A percentile compares a stretch with the other conserved stretches of the same genome.
Conservation (phyloP, 2,888 invertebrate species). For the Nemotelus nigrinus region DNA sequence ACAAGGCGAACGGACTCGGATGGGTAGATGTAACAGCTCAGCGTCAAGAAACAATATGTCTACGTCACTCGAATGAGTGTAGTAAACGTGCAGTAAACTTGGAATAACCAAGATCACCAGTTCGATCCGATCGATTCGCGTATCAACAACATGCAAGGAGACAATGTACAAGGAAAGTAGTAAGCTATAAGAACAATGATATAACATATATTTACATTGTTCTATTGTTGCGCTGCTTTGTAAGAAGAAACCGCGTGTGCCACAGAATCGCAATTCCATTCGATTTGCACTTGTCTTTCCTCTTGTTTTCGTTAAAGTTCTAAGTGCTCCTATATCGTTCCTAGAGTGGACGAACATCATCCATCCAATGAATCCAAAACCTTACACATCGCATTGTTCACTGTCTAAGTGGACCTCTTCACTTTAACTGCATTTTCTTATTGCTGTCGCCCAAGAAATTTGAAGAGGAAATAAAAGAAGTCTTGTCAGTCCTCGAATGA, state of each 20-base stretch:
- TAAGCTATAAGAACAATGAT: slow-evolving; percentile 35
- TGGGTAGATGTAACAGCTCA: too few species aligned
- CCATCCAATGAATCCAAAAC: neutral
- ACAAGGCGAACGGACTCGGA: too few species aligned
- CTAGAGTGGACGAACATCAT: neutral
- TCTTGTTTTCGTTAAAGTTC: too few species aligned
- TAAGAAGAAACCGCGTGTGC: slow-evolving; percentile 35
- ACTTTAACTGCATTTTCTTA: slow-evolving; percentile 25
- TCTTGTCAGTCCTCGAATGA: neutral
- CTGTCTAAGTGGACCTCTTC: neutral
- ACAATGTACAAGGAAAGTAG: slow-evolving; percentile 29
- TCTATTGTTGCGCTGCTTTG: slow-evolving; percentile 35
- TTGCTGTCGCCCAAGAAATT: neutral
- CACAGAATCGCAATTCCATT: slow-evolving; percentile 18
- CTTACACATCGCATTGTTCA: slow-evolving; percentile 1
- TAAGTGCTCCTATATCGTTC: too few species aligned
- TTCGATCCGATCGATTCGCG: too few species aligned
- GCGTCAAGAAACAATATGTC: too few species aligned
- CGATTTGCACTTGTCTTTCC: too few species aligned
- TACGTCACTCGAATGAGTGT: neutral
- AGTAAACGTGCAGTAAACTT: slow-evolving; percentile 12
- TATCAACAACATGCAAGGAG: neutral
- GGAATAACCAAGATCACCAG: neutral
- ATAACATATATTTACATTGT: slow-evolving; percentile 43
- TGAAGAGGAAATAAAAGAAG: neutral